Evolutionary conservation across 2,888 invertebrate species (phyloP).

Genomic region (Tenthredo distinguenda): DNA sequence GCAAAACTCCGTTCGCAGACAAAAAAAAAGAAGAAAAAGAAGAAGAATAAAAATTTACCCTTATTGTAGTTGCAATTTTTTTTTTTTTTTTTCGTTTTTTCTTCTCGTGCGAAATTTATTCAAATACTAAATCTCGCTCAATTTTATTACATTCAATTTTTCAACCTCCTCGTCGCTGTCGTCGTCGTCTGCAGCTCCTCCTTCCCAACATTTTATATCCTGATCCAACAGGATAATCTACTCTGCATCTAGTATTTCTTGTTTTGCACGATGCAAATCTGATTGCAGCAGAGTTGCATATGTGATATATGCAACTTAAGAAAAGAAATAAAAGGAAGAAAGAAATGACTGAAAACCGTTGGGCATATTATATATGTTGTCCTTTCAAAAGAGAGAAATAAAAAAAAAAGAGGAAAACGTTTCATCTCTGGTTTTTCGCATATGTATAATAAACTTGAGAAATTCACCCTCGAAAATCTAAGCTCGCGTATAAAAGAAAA

Average conservation of each 20-base stretch:
- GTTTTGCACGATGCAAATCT: slow-evolving; percentile 30
- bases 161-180: not conserved
- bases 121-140: not conserved
- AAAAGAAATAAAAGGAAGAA: not conserved
- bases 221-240: slow-evolving; percentile 21
- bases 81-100: not conserved
- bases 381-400: not conserved
- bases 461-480: not conserved
- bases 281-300: not conserved
- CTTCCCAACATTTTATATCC: slow-evolving; percentile 8
- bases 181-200: not conserved
- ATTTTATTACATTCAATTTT: slow-evolving; percentile 8
- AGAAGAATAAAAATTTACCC: not conserved
- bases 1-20: not conserved
- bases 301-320: not conserved
- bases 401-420: not conserved
- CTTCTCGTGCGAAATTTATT: not conserved
- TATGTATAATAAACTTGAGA: not conserved
- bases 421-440: not conserved
- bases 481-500: not conserved
- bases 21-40: not conserved
- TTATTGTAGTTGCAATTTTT: not conserved
- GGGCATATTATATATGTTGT: not conserved
- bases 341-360: not conserved
- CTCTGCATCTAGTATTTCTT: not conserved